Conservation (phyloP, 2,888 invertebrate genomes). For the Ormia ochracea region DNA sequence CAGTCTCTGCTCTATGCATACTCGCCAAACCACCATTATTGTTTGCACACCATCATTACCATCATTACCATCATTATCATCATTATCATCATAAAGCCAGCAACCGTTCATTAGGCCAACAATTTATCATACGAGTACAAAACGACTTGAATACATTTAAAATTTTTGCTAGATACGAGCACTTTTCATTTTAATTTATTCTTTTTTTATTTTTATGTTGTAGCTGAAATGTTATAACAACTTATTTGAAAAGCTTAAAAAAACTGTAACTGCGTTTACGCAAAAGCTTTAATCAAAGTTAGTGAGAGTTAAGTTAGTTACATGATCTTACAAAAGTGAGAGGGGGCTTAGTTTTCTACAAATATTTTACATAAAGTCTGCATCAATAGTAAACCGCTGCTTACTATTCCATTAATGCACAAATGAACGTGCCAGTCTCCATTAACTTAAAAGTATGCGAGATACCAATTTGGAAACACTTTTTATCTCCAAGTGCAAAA, state of each 20-base stretch:
- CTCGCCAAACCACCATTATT: not conserved
- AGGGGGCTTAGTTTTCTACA: not conserved
- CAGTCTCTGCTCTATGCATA: conserved; percentile 11
- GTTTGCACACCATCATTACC: not conserved
- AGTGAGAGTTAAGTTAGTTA: not conserved
- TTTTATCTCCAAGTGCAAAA: not conserved
- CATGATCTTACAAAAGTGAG: not conserved
- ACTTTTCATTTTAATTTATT: not conserved
- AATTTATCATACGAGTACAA: not conserved
- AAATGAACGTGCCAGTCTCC: not conserved
- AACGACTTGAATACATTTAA: not conserved
- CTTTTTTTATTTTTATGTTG: no score
- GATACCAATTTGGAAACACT: not conserved
- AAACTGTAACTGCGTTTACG: not conserved
- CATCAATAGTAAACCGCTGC: not conserved
- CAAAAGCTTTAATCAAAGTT: not conserved
- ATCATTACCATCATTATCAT: not conserved
- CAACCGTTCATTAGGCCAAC: not conserved
- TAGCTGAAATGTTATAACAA: not conserved
- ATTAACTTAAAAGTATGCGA: not conserved
- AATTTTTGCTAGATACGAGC: not conserved
- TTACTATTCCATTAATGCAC: no score
- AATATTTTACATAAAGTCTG: not conserved
- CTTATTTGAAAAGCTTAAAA: not conserved
- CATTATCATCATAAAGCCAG: not conserved